These are phyloP conservation scores for Rhynchophorus ferrugineus DNA, from an alignment of 1,140 invertebrate species.

Conservation along the genomic window DNA sequence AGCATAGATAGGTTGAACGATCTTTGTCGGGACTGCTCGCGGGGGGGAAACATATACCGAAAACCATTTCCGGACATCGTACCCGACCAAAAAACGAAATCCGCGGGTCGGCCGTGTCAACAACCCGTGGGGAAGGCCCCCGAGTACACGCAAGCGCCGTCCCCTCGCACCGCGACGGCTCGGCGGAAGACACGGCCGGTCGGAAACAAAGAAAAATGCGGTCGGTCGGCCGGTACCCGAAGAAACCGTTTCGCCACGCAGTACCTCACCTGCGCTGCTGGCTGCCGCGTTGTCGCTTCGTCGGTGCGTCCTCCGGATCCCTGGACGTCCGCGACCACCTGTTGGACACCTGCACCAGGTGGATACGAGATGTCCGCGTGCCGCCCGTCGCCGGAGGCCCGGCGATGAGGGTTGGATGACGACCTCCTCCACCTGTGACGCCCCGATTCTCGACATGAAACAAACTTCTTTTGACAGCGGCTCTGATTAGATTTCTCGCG, in stretches of 20 bases:
- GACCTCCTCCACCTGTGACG: too few relatives aligned
- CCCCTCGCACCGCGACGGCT: background rate
- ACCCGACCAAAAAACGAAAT: too few relatives aligned
- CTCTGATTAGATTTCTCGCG: too few relatives aligned
- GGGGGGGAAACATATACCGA: too few relatives aligned
- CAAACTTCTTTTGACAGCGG: too few relatives aligned
- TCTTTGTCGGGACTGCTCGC: too few relatives aligned
- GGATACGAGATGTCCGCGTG: background rate
- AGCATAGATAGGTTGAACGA: too few relatives aligned
- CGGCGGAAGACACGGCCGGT: background rate
- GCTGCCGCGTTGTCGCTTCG: background rate
- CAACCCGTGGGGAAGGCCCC: background rate
- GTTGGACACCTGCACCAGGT: background rate
- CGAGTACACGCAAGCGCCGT: background rate
- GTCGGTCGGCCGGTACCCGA: background rate
- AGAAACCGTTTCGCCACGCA: background rate
- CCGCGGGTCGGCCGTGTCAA: too few relatives aligned
- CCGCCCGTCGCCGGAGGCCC: background rate
- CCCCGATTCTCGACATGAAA: too few relatives aligned
- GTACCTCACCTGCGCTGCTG: background rate
- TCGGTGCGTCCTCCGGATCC: background rate
- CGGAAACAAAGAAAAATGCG: background rate
- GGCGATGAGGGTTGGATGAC: too few relatives aligned
- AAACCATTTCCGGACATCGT: too few relatives aligned
- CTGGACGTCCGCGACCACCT: background rate